These are phyloP conservation scores for Drosophila neocordata DNA, from an alignment of 1,140 invertebrate genomes.

Conservation along the genomic window DNA sequence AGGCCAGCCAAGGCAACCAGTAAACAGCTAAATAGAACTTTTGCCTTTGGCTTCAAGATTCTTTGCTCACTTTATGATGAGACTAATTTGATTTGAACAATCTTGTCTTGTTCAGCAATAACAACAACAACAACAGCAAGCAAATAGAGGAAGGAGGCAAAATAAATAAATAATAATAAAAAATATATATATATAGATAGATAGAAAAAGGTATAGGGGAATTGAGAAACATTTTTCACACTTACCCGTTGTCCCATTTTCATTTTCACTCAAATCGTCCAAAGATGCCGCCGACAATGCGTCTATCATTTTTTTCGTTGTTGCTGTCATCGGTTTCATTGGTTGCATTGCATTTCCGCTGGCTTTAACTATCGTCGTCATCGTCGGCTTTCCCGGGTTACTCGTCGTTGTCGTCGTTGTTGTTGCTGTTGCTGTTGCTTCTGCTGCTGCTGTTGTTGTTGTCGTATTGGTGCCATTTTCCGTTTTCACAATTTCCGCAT, in stretches of 20 bases:
- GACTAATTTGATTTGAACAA: constrained; percentile 61
- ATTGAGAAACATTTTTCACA: constrained; percentile 35
- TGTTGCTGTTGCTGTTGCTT: neutral
- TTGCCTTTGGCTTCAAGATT: constrained; percentile 25
- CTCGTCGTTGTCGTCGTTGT: neutral
- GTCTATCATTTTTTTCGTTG: constrained; percentile 44
- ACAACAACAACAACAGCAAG: too few relatives aligned
- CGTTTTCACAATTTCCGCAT: constrained; percentile 71
- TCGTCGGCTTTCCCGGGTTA: neutral
- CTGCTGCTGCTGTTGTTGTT: neutral
- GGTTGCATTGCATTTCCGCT: constrained; percentile 61
- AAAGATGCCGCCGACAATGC: constrained; percentile 60
- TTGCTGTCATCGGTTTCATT: constrained; percentile 39
- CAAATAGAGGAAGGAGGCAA: neutral
- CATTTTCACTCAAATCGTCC: constrained; percentile 60
- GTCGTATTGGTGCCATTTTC: constrained; percentile 70
- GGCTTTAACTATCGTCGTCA: constrained; percentile 48
- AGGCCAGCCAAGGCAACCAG: constrained; percentile 48
- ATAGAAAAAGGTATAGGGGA: too few relatives aligned
- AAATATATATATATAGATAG: too few relatives aligned
- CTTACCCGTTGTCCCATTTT: constrained; percentile 77
- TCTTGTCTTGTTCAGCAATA: too few relatives aligned
- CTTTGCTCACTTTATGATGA: constrained; percentile 33
- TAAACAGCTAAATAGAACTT: constrained; percentile 6
- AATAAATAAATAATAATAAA: neutral